These are phyloP conservation scores for Penaeus chinensis DNA, from an alignment of 1,140 invertebrate species.

Conservation along the genomic window DNA sequence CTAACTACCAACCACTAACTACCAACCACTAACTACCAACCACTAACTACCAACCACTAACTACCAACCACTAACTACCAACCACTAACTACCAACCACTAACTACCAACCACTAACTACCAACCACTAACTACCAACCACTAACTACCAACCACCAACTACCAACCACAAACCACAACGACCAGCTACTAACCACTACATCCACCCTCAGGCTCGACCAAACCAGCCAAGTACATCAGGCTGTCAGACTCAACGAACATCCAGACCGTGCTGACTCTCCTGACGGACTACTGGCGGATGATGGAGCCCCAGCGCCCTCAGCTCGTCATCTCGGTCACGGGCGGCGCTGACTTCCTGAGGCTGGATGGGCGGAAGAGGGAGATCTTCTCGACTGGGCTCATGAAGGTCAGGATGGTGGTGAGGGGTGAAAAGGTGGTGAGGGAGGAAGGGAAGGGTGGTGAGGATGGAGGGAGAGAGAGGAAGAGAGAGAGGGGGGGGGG, in stretches of 20 bases:
- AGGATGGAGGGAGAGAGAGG: too few species aligned
- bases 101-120: too few species aligned
- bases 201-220: conserved; percentile 40
- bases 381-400: conserved; percentile 68
- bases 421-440: too few species aligned
- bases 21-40: neutral
- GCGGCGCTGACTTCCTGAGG: conserved; percentile 70
- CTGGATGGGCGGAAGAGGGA: conserved; percentile 69
- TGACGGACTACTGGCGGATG: conserved; percentile 68
- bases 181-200: neutral
- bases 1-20: neutral
- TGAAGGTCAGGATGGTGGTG: conserved; percentile 65
- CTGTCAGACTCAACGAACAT: conserved; percentile 67
- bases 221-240: conserved; percentile 67
- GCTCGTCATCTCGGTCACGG: conserved; percentile 70
- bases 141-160: neutral
- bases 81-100: too few species aligned
- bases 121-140: too few species aligned
- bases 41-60: too few species aligned
- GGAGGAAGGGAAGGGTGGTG: too few species aligned
- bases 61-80: too few species aligned
- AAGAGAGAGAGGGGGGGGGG: too few species aligned
- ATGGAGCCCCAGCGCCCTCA: conserved; percentile 68
- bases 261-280: conserved; percentile 66
- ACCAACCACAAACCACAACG: neutral